Conservation (phyloP, 2,113 vertebrate species). For the Diadophis punctatus region DNA sequence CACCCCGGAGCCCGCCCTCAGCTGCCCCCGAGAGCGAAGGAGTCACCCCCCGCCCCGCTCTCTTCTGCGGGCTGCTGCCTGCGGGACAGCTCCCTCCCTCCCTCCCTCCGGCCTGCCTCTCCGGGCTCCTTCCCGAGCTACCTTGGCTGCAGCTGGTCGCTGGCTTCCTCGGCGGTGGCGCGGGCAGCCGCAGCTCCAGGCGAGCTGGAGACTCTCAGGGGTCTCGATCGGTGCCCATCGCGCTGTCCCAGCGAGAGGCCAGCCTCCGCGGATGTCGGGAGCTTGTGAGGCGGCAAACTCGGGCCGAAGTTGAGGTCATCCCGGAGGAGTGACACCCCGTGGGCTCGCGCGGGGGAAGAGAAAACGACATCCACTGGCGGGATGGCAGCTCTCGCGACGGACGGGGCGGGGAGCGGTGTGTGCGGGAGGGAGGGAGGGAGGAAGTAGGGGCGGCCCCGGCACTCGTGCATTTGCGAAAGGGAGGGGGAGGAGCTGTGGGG, state of each 20-base stretch:
- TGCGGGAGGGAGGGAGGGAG: not conserved
- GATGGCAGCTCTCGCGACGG: not conserved
- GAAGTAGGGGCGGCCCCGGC: not conserved
- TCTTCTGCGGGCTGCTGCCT: not conserved
- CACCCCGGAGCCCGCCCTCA: constrained; percentile 16
- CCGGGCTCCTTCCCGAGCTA: not conserved
- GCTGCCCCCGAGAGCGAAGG: not conserved
- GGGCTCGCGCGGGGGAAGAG: constrained; percentile 22
- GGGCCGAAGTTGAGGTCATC: constrained; percentile 24
- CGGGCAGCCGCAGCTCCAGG: not conserved
- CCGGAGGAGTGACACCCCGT: constrained; percentile 29
- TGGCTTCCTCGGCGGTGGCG: not conserved
- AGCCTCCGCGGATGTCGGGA: not conserved
- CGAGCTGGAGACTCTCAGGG: constrained; percentile 1
- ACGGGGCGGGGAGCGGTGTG: not conserved
- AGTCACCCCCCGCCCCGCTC: not conserved
- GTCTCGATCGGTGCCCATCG: not conserved
- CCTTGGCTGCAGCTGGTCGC: not conserved
- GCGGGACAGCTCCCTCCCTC: too few species aligned
- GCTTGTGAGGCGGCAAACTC: constrained; percentile 2
- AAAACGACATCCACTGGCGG: constrained; percentile 4
- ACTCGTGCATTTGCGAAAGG: not conserved
- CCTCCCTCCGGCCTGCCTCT: not conserved
- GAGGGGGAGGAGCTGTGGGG: not conserved
- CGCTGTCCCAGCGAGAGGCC: not conserved